Evolutionary conservation across 2,888 invertebrate genomes (phyloP).

Genomic region (Piscicola geometra): DNA sequence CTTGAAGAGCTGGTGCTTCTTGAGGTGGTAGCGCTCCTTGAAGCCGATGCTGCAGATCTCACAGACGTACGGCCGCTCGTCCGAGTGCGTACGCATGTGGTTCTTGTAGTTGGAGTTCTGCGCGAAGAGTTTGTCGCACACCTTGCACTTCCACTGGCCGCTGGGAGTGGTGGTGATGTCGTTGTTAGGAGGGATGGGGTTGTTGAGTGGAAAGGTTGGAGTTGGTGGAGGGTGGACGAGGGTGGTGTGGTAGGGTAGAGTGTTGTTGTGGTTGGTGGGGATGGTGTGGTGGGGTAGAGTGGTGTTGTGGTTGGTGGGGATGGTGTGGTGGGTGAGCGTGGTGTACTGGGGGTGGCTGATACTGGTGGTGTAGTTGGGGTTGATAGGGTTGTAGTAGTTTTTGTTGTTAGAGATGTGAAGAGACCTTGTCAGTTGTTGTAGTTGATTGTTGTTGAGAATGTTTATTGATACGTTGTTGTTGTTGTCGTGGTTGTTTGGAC

Average conservation of each 20-base stretch:
- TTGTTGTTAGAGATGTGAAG: no score
- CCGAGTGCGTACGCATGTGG: conserved; percentile 44
- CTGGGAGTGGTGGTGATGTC: neutral
- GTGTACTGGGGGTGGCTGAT: neutral
- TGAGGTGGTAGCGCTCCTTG: conserved; percentile 45
- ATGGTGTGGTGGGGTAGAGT: neutral
- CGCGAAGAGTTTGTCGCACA: conserved; percentile 43
- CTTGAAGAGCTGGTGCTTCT: conserved; percentile 45
- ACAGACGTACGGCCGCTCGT: conserved; percentile 45
- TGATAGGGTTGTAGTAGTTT: no score
- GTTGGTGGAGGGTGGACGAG: neutral
- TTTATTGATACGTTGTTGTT: neutral
- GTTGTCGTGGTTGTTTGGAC: neutral
- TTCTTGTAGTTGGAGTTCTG: conserved; percentile 45
- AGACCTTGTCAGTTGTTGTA: conserved; percentile 2
- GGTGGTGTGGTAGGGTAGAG: no score
- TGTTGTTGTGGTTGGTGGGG: no score
- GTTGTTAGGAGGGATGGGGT: neutral
- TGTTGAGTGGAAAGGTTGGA: neutral
- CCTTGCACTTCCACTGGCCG: conserved; percentile 42
- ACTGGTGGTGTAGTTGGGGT: no score
- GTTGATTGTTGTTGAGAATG: neutral
- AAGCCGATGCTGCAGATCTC: conserved; percentile 45
- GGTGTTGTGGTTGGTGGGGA: neutral
- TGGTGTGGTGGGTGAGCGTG: neutral